Conservation (phyloP, 1,140 invertebrate species). For the Anastrepha obliqua region DNA sequence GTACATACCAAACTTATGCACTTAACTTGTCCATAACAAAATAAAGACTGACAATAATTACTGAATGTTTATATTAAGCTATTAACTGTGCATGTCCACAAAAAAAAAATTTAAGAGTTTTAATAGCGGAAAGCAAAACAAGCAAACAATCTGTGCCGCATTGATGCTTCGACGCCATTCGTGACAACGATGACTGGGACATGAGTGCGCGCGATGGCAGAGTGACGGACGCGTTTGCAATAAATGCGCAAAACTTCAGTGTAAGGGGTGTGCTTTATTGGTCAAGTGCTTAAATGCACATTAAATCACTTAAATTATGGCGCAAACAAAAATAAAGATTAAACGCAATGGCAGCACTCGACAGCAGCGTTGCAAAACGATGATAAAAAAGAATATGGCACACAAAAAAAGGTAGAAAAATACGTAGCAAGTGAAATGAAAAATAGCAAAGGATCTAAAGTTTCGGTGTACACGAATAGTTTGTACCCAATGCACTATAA, state of each 20-base stretch:
- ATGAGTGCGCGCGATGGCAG: background rate
- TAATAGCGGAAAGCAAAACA: background rate
- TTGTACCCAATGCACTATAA: background rate
- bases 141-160: background rate
- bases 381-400: background rate
- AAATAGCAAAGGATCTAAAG: background rate
- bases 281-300: conserved; percentile 7
- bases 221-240: background rate
- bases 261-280: background rate
- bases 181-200: background rate
- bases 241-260: background rate
- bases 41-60: background rate
- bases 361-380: background rate
- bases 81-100: background rate
- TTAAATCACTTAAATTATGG: conserved; percentile 26
- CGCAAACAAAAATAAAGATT: conserved; percentile 6
- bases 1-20: too few relatives aligned
- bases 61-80: background rate
- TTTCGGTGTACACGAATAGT: background rate
- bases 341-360: background rate
- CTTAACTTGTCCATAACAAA: background rate
- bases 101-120: background rate
- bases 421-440: too few relatives aligned
- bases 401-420: too few relatives aligned
- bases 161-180: background rate